Conservation (phyloP, 2,113 vertebrate genomes). For the Vidua chalybeata region DNA sequence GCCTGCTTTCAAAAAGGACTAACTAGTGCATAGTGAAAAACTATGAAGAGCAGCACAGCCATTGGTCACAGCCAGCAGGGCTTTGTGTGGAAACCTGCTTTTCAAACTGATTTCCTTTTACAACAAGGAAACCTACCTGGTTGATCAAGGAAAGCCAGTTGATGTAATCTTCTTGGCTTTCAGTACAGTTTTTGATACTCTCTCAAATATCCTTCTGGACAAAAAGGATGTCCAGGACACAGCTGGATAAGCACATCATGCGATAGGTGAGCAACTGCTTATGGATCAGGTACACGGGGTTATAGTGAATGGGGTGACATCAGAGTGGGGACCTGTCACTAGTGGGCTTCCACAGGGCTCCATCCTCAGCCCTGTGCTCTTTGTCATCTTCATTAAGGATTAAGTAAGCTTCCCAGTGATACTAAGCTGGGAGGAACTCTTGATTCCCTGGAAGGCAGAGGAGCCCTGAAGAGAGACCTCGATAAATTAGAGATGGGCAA, state of each 20-base stretch:
- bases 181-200: background rate
- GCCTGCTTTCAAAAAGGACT: background rate
- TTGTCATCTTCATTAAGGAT: background rate
- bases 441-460: background rate
- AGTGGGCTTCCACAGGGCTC: background rate
- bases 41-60: accelerated
- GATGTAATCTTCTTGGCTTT: background rate
- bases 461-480: background rate
- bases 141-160: background rate
- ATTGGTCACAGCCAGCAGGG: background rate
- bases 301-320: background rate
- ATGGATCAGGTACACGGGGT: background rate
- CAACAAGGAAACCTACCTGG: background rate
- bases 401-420: background rate
- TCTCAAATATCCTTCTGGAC: background rate
- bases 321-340: background rate
- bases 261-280: accelerated
- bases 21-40: background rate
- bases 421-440: background rate
- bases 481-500: background rate
- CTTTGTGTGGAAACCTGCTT: background rate
- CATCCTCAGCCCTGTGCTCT: background rate
- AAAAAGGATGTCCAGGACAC: background rate
- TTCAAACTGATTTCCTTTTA: background rate
- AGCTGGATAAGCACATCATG: background rate